Evolutionary conservation across 1,140 invertebrate genomes (phyloP), one percentile per base, ranked within the genome.

Genomic region (Leptinotarsa lineolata): DNA sequence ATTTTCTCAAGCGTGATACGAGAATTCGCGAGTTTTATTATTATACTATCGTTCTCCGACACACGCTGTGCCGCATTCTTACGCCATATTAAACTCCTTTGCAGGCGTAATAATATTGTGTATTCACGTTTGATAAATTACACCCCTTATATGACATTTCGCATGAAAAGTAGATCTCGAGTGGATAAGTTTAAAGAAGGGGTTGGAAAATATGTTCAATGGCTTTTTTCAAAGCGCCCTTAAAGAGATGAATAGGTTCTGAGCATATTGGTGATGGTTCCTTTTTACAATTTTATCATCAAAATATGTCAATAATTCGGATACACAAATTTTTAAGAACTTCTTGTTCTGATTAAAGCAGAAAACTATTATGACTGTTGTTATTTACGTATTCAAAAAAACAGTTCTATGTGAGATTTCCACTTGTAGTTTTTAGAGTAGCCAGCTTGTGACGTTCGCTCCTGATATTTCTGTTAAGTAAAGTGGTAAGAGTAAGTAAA

Each of bases 11-110:
- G 15, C 48, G 15, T 18, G 13, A 54, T 54, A 54, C 48, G 48
- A 16, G 48, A 54, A 54, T 54, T 54, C 30, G 30, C 30, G 30
- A 39, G 30, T 39, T 54, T 54, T 54, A 16, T 18, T 18, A 54
- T 54, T 54, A 54, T 54, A 18, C 13, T 54, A 54, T 54, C 48
- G 48, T 54, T 54, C 48, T 18, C 48, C 16, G 4, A 5, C 48
- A 54, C 15, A 18, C 48, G 15, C 48, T 54, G 48, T 54, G 48
- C 48, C 48, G 48, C 48, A 54, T 54, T 54, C 48, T 54, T n/a
- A 54, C 48, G 48, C 16, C 48, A 54, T 54, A 54, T 54, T 54
- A 54, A 54, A 54, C 48, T 54, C 48, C n/a, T 54, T 54, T 18
- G 48, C 48, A n/a, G 48, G 16, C 48, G 48, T 6, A 18, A 54